Percentiles rank a stretch among this genome's conserved stretches.
phyloP scores from a whole-genome alignment of 1,140 invertebrate genomes.

The Neuroterus valhalla region DNA sequence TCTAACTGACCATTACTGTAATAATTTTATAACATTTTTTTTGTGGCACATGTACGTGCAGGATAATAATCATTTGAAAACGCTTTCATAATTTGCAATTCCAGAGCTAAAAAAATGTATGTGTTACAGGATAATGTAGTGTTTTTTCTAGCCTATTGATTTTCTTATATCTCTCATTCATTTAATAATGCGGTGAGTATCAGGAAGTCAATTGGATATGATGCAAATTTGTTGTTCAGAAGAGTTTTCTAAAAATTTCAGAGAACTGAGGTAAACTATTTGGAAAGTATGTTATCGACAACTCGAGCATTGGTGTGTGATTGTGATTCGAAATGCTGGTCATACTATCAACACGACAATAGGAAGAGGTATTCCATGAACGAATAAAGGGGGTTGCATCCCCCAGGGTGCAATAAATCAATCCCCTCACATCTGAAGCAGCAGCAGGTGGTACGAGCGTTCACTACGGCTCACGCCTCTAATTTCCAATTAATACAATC shows the following conservation, averaged over 20 bases:
- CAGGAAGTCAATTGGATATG: no score
- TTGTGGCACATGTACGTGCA: no score
- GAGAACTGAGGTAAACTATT: background rate
- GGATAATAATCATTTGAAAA: no score
- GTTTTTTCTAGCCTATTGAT: no score
- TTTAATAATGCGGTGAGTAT: no score
- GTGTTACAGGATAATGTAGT: no score
- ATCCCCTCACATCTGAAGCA: constrained; percentile 62
- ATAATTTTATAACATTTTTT: no score
- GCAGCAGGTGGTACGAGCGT: constrained; percentile 72
- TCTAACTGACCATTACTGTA: no score
- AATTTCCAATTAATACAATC: constrained; percentile 74
- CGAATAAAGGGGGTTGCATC: constrained; percentile 48
- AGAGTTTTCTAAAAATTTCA: background rate
- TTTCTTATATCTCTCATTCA: no score
- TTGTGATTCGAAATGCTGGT: constrained; percentile 27
- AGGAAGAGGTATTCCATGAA: constrained; percentile 25
- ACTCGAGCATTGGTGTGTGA: constrained; percentile 4
- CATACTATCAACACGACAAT: constrained; percentile 27
- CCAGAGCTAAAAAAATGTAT: no score
- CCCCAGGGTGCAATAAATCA: constrained; percentile 73
- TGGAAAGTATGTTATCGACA: background rate
- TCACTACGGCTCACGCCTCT: constrained; percentile 67
- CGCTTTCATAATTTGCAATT: no score
- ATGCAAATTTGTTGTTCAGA: background rate